These are phyloP conservation scores for Epistrophella euchroma DNA, from an alignment of 2,888 invertebrate genomes.

Conservation along the genomic window DNA sequence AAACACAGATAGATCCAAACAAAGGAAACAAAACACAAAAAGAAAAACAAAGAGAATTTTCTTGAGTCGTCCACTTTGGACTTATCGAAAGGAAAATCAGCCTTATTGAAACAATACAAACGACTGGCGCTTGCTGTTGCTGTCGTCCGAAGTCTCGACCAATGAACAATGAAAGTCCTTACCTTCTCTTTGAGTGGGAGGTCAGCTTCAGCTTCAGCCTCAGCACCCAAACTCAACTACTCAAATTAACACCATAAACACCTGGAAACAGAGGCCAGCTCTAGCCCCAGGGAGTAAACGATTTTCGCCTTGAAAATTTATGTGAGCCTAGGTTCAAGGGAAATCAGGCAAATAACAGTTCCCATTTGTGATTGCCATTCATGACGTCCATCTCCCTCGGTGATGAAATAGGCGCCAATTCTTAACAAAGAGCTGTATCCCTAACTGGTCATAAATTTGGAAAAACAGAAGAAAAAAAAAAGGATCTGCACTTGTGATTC, in stretches of 20 bases:
- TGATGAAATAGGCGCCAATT: slow-evolving; percentile 45
- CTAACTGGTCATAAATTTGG: slow-evolving; percentile 60
- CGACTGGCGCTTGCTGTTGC: slow-evolving; percentile 12
- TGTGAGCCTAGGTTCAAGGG: slow-evolving; percentile 29
- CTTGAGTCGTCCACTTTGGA: slow-evolving; percentile 49
- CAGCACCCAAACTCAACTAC: slow-evolving; percentile 29
- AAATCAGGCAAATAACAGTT: slow-evolving; percentile 55
- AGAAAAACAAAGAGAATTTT: slow-evolving; percentile 27
- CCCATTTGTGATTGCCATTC: slow-evolving; percentile 52
- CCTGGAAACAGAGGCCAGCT: slow-evolving; percentile 4
- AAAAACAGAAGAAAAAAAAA: slow-evolving; percentile 17
- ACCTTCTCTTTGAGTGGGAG: neutral
- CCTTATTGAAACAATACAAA: slow-evolving; percentile 51
- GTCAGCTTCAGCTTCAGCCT: neutral
- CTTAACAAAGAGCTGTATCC: slow-evolving; percentile 50
- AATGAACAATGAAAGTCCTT: slow-evolving; percentile 27
- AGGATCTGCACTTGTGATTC: slow-evolving; percentile 67
- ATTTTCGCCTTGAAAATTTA: slow-evolving; percentile 38
- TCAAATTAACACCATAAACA: slow-evolving; percentile 59
- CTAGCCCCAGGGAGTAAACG: slow-evolving; percentile 11
- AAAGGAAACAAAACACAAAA: neutral
- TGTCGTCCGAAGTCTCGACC: slow-evolving; percentile 2
- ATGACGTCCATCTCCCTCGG: slow-evolving; percentile 42
- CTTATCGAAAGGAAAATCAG: slow-evolving; percentile 41
- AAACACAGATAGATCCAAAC: neutral